Evolutionary conservation across 2,797 vertebrate species (phyloP).

Genomic region (Rhynchotus rufescens): DNA sequence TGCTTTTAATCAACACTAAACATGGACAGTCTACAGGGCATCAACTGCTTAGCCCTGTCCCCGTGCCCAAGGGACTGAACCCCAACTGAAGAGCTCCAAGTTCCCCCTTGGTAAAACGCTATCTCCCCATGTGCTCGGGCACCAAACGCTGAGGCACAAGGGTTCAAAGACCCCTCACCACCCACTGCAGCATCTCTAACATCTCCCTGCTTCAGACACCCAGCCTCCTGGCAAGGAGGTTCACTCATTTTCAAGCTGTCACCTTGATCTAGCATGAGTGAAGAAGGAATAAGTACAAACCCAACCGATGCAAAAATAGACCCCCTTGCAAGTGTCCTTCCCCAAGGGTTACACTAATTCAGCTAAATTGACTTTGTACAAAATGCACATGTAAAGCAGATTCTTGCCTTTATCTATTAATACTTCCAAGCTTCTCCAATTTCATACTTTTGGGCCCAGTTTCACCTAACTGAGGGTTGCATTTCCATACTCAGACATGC

Average conservation of each 20-base stretch:
- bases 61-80: background rate
- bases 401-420: accelerated
- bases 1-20: background rate
- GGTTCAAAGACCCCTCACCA: background rate
- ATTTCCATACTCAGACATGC: background rate
- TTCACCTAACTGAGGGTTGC: background rate
- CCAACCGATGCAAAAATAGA: background rate
- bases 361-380: accelerated
- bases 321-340: background rate
- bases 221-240: background rate
- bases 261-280: accelerated
- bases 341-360: accelerated
- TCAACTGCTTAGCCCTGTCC: background rate
- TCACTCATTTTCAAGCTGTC: background rate
- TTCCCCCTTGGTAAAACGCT: background rate
- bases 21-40: background rate
- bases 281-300: background rate
- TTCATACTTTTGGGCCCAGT: background rate
- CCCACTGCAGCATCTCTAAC: background rate
- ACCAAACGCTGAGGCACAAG: accelerated
- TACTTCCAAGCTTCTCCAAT: background rate
- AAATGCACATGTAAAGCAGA: accelerated
- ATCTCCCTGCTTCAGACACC: background rate
- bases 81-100: background rate
- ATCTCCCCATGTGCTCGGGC: accelerated